phyloP scores from a whole-genome alignment of 1,140 invertebrate genomes.

The Bombus sibiricus region DNA sequence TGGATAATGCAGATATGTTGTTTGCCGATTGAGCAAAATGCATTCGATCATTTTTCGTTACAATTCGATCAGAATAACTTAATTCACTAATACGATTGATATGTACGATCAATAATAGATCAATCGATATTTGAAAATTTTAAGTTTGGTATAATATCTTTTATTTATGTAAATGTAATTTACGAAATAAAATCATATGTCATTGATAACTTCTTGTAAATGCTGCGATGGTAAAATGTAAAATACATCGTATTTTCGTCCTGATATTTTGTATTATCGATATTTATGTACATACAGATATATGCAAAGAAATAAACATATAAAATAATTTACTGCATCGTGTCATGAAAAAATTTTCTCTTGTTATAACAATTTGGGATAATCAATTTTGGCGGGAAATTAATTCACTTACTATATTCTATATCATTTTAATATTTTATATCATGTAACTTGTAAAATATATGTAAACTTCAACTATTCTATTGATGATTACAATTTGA shows the following conservation, averaged over 20 bases:
- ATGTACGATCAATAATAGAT: neutral
- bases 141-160: neutral
- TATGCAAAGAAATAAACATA: neutral
- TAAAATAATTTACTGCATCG: neutral
- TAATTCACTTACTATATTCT: neutral
- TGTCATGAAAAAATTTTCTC: neutral
- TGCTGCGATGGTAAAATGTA: constrained; percentile 34
- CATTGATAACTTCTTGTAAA: neutral
- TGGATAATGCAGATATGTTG: constrained; percentile 17
- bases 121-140: neutral
- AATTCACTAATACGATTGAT: neutral
- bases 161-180: neutral
- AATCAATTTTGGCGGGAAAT: constrained; percentile 11
- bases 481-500: neutral
- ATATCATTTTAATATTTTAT: neutral
- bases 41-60: neutral
- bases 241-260: neutral
- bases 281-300: neutral
- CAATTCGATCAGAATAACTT: neutral
- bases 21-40: constrained; percentile 4
- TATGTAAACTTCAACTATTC: neutral
- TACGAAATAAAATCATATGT: neutral
- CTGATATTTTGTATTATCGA: neutral
- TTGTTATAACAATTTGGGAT: too few relatives aligned
- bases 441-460: neutral